Conservation (phyloP, 2,113 vertebrate species). For the Plecturocebus donacophilus region DNA sequence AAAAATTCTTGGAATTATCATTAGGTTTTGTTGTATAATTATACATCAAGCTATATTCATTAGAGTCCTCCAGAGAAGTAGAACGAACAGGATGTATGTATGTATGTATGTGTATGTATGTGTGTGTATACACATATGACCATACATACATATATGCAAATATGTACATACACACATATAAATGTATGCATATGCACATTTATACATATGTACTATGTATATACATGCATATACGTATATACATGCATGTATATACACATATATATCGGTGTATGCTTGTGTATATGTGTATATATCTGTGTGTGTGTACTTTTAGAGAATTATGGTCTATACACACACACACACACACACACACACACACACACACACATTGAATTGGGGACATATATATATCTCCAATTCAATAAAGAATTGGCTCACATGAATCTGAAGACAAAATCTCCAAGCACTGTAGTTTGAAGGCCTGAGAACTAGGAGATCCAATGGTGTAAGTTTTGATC, state of each 20-base stretch:
- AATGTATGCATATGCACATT: not conserved
- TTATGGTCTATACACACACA: too few relatives aligned
- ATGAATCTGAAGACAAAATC: not conserved
- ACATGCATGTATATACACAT: too few relatives aligned
- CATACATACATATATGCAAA: too few relatives aligned
- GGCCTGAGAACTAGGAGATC: not conserved
- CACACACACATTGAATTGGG: not conserved
- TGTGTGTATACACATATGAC: too few relatives aligned
- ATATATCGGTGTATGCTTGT: too few relatives aligned
- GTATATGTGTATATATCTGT: too few relatives aligned
- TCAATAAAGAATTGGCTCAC: not conserved
- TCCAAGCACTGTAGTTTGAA: not conserved
- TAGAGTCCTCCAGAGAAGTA: not conserved
- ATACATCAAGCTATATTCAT: not conserved
- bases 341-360: too few relatives aligned
- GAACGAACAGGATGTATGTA: not conserved
- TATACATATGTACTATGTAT: not conserved
- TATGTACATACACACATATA: too few relatives aligned
- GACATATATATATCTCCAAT: not conserved
- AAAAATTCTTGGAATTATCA: not conserved
- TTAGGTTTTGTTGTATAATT: not conserved
- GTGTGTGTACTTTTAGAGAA: too few relatives aligned
- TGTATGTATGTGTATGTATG: too few relatives aligned
- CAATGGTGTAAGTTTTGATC: not conserved
- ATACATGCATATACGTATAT: not conserved